Base-by-base conservation (phyloP, 2,113 vertebrate species). In the Herpailurus yagouaroundi region DNA sequence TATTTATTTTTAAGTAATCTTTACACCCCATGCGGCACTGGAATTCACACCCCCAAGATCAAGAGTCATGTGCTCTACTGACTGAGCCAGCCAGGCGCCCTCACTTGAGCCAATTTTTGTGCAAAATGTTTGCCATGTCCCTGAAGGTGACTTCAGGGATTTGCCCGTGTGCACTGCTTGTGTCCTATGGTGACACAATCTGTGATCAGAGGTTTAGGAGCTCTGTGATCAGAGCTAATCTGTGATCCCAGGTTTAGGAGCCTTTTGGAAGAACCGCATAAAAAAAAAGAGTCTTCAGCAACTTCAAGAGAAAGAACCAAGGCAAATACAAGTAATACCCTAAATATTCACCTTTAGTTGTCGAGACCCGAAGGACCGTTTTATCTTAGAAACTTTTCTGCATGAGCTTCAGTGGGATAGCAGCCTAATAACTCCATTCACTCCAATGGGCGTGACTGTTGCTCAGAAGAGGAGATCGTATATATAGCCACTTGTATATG, bases 241-340 rank as follows among this genome's bases (percentile, higher is more conserved):
- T 71, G 19, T 89, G 84, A 29, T n/a, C 45, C 83, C 66, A 36
- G 21, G 21, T 36, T 69, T 83, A 79, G 57, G 68, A 77, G 19
- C 13, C 23, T 89, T 77, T 80, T 68, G 48, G 60, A 94, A 79
- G 77, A 60, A 50, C 19, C 52, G 80, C 23, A 29, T 29, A 69
- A 45, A 76, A 79, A 76, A 79, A 45, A 60, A 60, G 19, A 23
- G 14, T 64, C 38, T 64, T 41, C 36, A 85, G 73, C 13, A 64
- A 82, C 83, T 97, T 74, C 57, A 64, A 84, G 63, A 84, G 82
- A 48, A 89, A 88, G 55, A 95, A 86, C 55, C 38, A 38, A 74
- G 41, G 38, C 68, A 93, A 50, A 89, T 71, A 48, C 1, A 90
- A 45, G 41, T 82, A 84, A 88, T 41, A 66, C 68, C 52, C 82